Percentiles rank a stretch among this genome's conserved stretches.
Evolutionary conservation across 2,113 vertebrate species (phyloP).

Genomic region (Urocolius indicus): DNA sequence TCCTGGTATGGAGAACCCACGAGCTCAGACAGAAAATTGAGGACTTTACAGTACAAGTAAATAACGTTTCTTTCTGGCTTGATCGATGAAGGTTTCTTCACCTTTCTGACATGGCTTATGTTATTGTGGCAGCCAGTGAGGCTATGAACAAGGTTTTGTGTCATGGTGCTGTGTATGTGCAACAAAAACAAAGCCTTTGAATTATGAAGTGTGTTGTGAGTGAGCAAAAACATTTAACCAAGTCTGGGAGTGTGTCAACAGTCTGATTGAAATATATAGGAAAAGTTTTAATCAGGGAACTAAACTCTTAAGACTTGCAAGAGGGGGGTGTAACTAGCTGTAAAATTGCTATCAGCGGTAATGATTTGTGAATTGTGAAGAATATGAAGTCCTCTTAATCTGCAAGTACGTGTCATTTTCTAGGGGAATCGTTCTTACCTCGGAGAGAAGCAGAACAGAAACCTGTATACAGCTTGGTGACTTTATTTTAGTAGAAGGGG

Average conservation of each 20-base stretch:
- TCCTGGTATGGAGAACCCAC: conserved; percentile 79
- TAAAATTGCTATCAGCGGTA: background rate
- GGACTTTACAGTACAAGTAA: conserved; percentile 64
- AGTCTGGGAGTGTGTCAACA: background rate
- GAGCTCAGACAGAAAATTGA: conserved; percentile 76
- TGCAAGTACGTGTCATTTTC: background rate
- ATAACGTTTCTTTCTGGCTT: background rate
- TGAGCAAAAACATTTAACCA: background rate
- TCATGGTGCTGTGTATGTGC: fast-evolving
- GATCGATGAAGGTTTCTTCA: background rate
- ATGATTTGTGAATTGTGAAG: background rate
- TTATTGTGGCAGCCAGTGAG: background rate
- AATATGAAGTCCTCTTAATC: background rate
- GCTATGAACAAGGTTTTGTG: background rate
- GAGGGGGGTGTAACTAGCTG: background rate
- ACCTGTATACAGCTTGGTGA: conserved; percentile 78
- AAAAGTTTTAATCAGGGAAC: background rate
- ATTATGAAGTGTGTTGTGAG: background rate
- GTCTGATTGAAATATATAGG: background rate
- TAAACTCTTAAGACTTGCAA: background rate
- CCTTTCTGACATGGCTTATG: fast-evolving
- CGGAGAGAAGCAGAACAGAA: conserved; percentile 61
- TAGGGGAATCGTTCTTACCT: conserved; percentile 83
- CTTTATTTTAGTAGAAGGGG: conserved; percentile 87
- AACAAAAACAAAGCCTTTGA: background rate